Evolutionary conservation across 2,797 vertebrate species (phyloP), one percentile per base, ranked within the genome.

Genomic region (Otolemur crassicaudatus): DNA sequence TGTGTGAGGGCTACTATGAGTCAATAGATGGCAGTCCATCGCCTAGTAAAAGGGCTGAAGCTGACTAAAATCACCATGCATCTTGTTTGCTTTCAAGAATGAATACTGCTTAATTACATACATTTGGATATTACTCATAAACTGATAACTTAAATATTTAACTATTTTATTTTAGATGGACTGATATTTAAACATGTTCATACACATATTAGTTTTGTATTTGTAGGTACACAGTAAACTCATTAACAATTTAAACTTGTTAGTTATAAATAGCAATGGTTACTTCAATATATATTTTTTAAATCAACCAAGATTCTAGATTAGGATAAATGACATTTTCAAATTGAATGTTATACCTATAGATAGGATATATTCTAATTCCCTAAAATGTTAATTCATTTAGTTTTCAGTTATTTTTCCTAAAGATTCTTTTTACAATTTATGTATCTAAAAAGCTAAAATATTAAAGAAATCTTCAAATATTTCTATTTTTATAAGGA

Each of bases 21-120:
- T 98, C 99, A 98, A 98, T 98, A 99, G 99, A 98, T 99, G 99
- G 98, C 98, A 99, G 98, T 98, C 98, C 98, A 98, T 97, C 97
- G 98, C 99, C 98, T 98, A 97, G 97, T 91, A 98, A 98, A 96
- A 92, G 76, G 89, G 70, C 31, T 82, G 90, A 96, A 95, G 96
- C 95, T 58, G 97, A 95, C 94, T 86, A 97, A 97, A 98, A 97
- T 85, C 95, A 97, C 92, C 97, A 94, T 40, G 93, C 80, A 87
- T 90, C 89, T 96, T 96, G 95, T 94, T 80, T 83, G 88, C 94
- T 67, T 72, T 97, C 88, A 96, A 90, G 92, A 95, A 56, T 94
- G 96, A 97, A 96, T 82, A 94, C 11, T 95, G 91, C 97, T 98
- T 96, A 98, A 97, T 96, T 96, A 90, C 19, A 96, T 85, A 96